These are phyloP conservation scores for Telmatochromis sp. DNA, from an alignment of 2,113 vertebrate species.

Conservation along the genomic window DNA sequence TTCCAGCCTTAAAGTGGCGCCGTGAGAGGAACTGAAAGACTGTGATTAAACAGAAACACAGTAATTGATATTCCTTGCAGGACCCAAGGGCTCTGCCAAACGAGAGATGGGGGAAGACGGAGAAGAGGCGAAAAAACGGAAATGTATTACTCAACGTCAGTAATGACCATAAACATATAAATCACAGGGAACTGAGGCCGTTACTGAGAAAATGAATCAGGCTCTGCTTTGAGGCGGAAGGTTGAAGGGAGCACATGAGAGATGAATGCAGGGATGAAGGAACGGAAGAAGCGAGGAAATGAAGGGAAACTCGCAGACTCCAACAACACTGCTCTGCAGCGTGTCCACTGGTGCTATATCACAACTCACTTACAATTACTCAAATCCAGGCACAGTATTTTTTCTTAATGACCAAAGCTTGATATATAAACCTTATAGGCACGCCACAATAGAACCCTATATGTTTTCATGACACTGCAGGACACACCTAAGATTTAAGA, in stretches of 20 bases:
- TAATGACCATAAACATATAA: slow-evolving; percentile 78
- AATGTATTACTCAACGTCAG: slow-evolving; percentile 74
- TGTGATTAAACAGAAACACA: slow-evolving; percentile 59
- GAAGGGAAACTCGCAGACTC: neutral
- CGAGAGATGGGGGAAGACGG: slow-evolving; percentile 40
- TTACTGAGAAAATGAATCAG: slow-evolving; percentile 60
- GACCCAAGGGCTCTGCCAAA: slow-evolving; percentile 53
- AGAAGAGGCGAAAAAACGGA: slow-evolving; percentile 38
- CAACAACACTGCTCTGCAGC: slow-evolving; percentile 10
- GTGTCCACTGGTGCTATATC: slow-evolving; percentile 12
- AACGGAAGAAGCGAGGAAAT: slow-evolving; percentile 12
- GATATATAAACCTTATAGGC: neutral
- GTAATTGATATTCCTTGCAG: slow-evolving; percentile 73
- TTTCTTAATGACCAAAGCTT: neutral
- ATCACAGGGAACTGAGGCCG: slow-evolving; percentile 61
- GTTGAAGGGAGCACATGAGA: slow-evolving; percentile 4
- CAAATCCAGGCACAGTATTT: neutral
- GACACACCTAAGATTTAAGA: neutral
- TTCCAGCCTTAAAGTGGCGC: neutral
- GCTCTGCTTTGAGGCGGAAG: slow-evolving; percentile 4
- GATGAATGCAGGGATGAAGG: slow-evolving; percentile 16
- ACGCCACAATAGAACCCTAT: neutral
- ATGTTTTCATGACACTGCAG: neutral
- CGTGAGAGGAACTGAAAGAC: slow-evolving; percentile 4
- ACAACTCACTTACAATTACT: slow-evolving; percentile 17